These are phyloP conservation scores for Perca flavescens DNA, from an alignment of 2,113 vertebrate species.

Conservation along the genomic window DNA sequence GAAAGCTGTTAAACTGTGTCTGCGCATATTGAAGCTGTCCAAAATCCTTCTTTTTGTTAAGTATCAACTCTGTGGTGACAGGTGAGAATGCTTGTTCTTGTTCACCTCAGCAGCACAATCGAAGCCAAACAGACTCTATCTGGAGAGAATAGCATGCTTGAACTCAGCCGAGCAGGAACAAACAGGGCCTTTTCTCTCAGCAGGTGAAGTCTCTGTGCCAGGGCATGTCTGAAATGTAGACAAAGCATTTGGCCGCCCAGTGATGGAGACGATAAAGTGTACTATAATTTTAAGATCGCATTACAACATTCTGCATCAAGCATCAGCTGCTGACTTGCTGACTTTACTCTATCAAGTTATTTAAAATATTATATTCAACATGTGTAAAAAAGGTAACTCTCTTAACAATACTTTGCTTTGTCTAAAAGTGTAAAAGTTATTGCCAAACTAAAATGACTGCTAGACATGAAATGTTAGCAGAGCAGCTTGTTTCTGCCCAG, in stretches of 20 bases:
- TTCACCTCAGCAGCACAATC: constrained; percentile 18
- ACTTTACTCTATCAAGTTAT: not conserved
- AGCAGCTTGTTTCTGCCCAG: constrained; percentile 46
- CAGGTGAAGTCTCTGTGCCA: constrained; percentile 39
- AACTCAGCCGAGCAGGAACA: constrained; percentile 53
- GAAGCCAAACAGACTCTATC: constrained; percentile 58
- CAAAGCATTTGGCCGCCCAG: constrained; percentile 39
- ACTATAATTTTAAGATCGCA: constrained; percentile 41
- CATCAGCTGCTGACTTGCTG: not conserved
- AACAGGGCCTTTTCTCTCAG: constrained; percentile 45
- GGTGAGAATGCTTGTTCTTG: constrained; percentile 42
- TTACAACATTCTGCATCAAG: constrained; percentile 16
- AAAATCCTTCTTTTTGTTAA: constrained; percentile 13
- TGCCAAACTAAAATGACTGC: constrained; percentile 20
- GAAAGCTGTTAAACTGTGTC: not conserved
- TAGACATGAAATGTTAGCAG: constrained; percentile 40
- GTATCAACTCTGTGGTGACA: constrained; percentile 36
- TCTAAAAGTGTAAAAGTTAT: constrained; percentile 14
- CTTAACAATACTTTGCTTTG: constrained; percentile 51
- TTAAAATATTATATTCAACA: not conserved
- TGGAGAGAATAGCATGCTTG: constrained; percentile 40
- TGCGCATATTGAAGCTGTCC: not conserved
- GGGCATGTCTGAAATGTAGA: constrained; percentile 65
- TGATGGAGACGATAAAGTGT: constrained; percentile 26
- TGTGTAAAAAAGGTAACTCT: not conserved